phyloP scores from a whole-genome alignment of 1,140 invertebrate genomes.

The Carcinoscorpius rotundicauda region DNA sequence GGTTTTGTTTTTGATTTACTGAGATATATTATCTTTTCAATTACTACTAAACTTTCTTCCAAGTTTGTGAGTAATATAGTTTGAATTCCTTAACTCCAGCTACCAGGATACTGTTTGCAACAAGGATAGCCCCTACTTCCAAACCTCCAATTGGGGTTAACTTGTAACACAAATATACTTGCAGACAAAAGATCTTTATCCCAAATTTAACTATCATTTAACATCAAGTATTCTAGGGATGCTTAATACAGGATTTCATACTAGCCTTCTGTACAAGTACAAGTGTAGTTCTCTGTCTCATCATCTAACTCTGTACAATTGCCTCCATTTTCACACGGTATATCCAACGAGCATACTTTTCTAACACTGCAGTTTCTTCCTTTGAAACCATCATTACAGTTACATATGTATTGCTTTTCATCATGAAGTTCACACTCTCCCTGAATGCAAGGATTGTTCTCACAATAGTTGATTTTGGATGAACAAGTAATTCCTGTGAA shows the following conservation, averaged over 20 bases:
- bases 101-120: no score
- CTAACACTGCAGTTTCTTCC: constrained; percentile 8
- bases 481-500: constrained; percentile 17
- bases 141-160: no score
- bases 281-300: background rate
- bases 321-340: constrained; percentile 71
- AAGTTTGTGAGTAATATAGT: no score
- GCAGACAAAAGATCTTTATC: no score
- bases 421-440: constrained; percentile 54
- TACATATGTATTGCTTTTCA: background rate
- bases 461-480: constrained; percentile 74
- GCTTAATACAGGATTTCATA: constrained; percentile 1
- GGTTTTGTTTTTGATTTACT: no score
- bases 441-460: constrained; percentile 63
- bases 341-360: constrained; percentile 4
- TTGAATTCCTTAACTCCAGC: no score
- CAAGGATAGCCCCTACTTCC: no score
- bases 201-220: no score
- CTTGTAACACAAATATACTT: no score
- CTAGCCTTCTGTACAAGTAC: constrained; percentile 2
- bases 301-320: constrained; percentile 43
- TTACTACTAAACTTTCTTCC: no score
- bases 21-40: no score
- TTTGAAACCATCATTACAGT: constrained; percentile 11
- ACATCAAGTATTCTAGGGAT: no score